Base-by-base conservation (phyloP, 2,797 vertebrate species). In the Botia kubotai region DNA sequence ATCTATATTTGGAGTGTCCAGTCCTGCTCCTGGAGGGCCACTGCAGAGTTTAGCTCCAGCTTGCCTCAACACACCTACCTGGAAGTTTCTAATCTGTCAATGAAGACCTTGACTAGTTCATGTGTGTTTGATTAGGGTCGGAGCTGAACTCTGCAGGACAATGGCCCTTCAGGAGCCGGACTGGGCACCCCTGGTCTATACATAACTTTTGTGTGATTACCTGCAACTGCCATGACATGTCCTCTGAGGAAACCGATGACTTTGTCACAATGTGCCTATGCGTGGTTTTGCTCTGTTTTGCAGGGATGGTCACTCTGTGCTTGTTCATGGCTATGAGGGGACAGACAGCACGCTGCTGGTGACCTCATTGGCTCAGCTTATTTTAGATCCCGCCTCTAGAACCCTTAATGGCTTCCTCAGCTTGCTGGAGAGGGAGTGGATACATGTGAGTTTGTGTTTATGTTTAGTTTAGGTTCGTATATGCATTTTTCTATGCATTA, bases 381-480 rank as follows among this genome's bases (percentile, higher is more conserved):
- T 97, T 88, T 90, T 97, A 89, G 95, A 97, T 65, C 95, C 96
- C 0, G 23, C 83, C 39, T 95, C 94, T 86, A 91, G 94, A 74
- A 96, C 94, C 0, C 87, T 96, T 77, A 39, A 21, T 12, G 97
- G 96, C 0, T 98, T 97, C 92, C 93, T 96, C 90, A 91, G 81
- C 48, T 92, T 98, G 84, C 90, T 97, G 86, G 94, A 97, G 83
- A 87, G 92, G 62, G 97, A 98, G 65, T 97, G 96, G 96, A 89
- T 97, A 17, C 86, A 97, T 94, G 96, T 96, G 85, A 90, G 80
- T 58, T 6, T 69, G 6, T 55, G n/a, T 77, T 65, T n/a, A 21
- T 63, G 62, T 70, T 50, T 10, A 36, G 14, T 29, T 29, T 11
- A 63, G 12, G 29, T 65, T 57, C 17, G 10, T 43, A 3, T 46